Evolutionary conservation across 1,140 invertebrate genomes (phyloP).

Genomic region (Oryctes rhinoceros): DNA sequence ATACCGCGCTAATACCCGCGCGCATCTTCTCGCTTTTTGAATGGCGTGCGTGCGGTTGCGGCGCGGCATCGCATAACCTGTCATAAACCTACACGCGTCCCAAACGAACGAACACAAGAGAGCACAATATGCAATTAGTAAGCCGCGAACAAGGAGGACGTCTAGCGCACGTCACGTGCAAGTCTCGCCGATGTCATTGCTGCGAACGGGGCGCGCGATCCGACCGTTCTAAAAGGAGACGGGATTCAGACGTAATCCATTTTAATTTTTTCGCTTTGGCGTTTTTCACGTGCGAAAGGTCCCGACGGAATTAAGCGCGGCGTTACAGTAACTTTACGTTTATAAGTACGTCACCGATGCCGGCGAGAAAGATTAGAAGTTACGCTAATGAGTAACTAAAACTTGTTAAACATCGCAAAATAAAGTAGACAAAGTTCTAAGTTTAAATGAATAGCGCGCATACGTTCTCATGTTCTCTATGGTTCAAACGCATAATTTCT

Average conservation of each 20-base stretch:
- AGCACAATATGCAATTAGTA: conserved; percentile 43
- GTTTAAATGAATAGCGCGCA: no score
- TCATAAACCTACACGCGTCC: conserved; percentile 37
- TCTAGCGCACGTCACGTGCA: background rate
- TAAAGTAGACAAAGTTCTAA: no score
- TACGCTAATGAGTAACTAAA: no score
- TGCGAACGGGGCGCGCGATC: background rate
- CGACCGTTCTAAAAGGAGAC: background rate
- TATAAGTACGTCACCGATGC: background rate
- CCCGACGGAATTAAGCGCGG: no score
- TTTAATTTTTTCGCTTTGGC: background rate
- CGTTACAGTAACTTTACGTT: background rate
- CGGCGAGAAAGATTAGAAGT: background rate
- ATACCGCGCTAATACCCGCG: background rate
- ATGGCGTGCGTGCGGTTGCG: background rate
- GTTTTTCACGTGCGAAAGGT: background rate
- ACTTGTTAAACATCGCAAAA: no score
- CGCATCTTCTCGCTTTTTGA: background rate
- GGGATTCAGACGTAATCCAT: background rate
- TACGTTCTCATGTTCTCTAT: no score
- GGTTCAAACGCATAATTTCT: no score
- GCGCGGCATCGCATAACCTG: conserved; percentile 10
- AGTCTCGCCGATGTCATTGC: conserved; percentile 15
- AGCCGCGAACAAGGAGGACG: conserved; percentile 28
- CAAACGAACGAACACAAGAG: background rate